Evolutionary conservation across 1,140 invertebrate species (phyloP), one percentile per base, ranked within the genome.

Genomic region (Pseudomyrmex flavicornis): DNA sequence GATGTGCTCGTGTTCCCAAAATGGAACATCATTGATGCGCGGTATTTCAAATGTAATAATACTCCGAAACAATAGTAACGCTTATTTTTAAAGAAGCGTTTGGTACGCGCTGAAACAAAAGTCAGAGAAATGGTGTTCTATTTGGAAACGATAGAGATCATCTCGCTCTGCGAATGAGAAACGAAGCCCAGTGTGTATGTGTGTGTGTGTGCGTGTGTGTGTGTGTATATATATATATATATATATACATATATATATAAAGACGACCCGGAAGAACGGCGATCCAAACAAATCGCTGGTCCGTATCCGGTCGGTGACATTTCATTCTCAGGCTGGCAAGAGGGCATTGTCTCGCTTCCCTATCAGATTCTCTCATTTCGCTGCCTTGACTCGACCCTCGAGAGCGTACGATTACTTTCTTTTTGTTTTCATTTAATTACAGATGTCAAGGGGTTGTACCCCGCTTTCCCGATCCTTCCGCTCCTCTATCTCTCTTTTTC

Each of bases 341-440:
- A 86, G 83, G 85, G 89, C 79, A 90, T 90, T 90, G 89, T 90
- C 89, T 90, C 85, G 87, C 89, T 86, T 84, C 88, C 91, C 88
- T 89, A 88, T 91, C 91, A 91, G 91, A 91, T 91, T 91, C 89
- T 88, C 86, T 91, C 88, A 88, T 90, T 91, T 89, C 85, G 86
- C 85, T 90, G 88, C 86, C 90, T 90, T 88, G 84, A 82, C 87
- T 91, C 88, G 85, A 72, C 91, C 88, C 89, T 90, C 77, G 91
- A 92, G 92, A 93, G 91, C 92, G 91, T 93, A 91, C 92, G 92
- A 94, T 94, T 94, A 93, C 92, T 93, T 94, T 93, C 91, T 93
- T 93, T 93, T 94, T 94, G 93, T 94, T 94, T 94, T 94, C 92
- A 92, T 94, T 94, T 94, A 94, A 94, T 94, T 94, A 94, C 93